These are phyloP conservation scores for Eristalis intricaria DNA, from an alignment of 2,888 invertebrate genomes.

Conservation along the genomic window DNA sequence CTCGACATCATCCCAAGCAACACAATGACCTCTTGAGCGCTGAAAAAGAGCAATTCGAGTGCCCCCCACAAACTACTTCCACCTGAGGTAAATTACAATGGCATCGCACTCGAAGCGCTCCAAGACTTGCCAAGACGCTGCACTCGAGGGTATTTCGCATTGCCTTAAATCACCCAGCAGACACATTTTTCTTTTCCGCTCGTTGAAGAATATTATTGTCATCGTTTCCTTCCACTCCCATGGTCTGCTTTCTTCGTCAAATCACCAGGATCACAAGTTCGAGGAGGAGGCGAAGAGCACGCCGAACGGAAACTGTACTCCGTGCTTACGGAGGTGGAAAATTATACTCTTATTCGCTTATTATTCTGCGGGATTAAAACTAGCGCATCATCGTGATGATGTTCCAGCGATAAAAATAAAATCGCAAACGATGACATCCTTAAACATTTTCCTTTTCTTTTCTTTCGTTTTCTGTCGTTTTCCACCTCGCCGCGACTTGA, in stretches of 20 bases:
- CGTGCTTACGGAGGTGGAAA: constrained; percentile 76
- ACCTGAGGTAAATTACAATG: constrained; percentile 6
- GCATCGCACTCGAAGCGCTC: constrained; percentile 42
- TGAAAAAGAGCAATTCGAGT: too few relatives aligned
- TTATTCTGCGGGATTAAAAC: constrained; percentile 70
- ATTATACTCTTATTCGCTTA: constrained; percentile 76
- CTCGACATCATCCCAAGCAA: too few relatives aligned
- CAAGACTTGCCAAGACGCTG: constrained; percentile 44
- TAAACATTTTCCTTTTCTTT: constrained; percentile 29
- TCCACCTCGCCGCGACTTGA: neutral
- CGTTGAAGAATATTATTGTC: neutral
- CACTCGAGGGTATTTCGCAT: constrained; percentile 39
- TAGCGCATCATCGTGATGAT: constrained; percentile 65
- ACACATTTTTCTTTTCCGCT: constrained; percentile 5
- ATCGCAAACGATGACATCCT: constrained; percentile 63
- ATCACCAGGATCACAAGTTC: constrained; percentile 15
- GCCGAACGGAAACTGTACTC: constrained; percentile 51
- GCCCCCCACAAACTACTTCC: neutral
- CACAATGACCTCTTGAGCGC: too few relatives aligned
- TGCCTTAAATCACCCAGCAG: constrained; percentile 46
- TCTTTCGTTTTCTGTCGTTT: neutral
- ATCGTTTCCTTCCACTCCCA: neutral
- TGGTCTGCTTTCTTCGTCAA: neutral
- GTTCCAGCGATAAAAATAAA: constrained; percentile 48
- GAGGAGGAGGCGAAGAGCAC: neutral